Conservation (phyloP, 2,797 vertebrate species). For the Fistularia commersonii region DNA sequence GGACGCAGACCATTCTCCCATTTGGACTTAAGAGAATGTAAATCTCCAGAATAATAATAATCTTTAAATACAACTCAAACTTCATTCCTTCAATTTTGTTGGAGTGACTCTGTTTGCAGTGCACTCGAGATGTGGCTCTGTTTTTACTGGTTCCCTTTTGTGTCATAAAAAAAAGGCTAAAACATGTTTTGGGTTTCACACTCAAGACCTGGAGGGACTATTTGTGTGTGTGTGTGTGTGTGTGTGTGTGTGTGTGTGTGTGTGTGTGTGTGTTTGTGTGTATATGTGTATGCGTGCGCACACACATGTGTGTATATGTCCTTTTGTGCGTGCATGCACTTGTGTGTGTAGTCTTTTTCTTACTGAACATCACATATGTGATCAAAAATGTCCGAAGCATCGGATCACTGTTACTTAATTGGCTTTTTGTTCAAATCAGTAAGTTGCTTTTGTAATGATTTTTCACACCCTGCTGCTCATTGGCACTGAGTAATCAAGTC, state of each 20-base stretch:
- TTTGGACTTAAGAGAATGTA: conserved; percentile 76
- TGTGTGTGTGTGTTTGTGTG: too few relatives aligned
- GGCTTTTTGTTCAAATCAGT: neutral
- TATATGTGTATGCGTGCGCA: too few relatives aligned
- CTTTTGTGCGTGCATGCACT: too few relatives aligned
- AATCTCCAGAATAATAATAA: conserved; percentile 66
- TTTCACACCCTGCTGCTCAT: conserved; percentile 1
- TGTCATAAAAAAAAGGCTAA: neutral
- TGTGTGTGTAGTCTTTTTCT: too few relatives aligned
- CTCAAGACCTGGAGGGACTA: neutral
- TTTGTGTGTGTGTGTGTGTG: neutral
- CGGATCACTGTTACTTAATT: neutral
- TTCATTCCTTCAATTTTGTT: conserved; percentile 18
- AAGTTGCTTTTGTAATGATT: neutral
- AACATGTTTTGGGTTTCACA: neutral
- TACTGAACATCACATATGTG: too few relatives aligned
- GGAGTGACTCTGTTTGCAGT: conserved; percentile 16
- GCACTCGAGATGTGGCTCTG: conserved; percentile 3
- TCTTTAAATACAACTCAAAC: conserved; percentile 48
- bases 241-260: too few relatives aligned
- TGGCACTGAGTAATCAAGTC: neutral
- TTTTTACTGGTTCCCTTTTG: neutral
- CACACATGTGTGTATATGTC: neutral
- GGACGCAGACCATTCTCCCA: conserved; percentile 73
- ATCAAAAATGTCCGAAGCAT: too few relatives aligned